These are phyloP conservation scores for Microctonus brassicae DNA, from an alignment of 2,888 invertebrate genomes.

Conservation along the genomic window DNA sequence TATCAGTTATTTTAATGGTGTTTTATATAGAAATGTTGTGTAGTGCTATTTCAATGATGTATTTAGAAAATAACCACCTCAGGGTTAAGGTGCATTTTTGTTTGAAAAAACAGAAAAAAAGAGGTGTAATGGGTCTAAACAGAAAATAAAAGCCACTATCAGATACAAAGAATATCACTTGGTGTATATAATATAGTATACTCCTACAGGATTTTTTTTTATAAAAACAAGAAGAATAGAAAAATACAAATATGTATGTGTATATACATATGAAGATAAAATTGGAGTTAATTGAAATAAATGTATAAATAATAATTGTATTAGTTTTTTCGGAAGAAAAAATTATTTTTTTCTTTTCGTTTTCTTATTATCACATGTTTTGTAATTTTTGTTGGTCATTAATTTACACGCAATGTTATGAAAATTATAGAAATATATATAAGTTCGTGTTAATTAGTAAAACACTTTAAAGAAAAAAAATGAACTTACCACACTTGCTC, in stretches of 20 bases:
- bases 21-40: conserved; percentile 31
- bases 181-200: conserved; percentile 20
- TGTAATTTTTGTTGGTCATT: background rate
- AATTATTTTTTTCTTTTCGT: too few relatives aligned
- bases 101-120: conserved; percentile 28
- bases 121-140: conserved; percentile 41
- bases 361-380: too few relatives aligned
- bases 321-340: too few relatives aligned
- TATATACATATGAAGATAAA: background rate
- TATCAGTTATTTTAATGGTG: conserved; percentile 31
- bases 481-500: conserved; percentile 86
- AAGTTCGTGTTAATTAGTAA: background rate
- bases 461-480: conserved; percentile 14
- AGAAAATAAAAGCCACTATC: conserved; percentile 45
- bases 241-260: background rate
- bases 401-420: background rate
- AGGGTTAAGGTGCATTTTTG: conserved; percentile 46
- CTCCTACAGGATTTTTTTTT: conserved; percentile 30
- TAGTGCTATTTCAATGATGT: conserved; percentile 47
- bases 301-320: too few relatives aligned
- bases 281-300: background rate
- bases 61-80: conserved; percentile 43
- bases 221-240: conserved; percentile 1
- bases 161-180: conserved; percentile 32
- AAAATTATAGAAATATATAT: background rate